Evolutionary conservation across 2,888 invertebrate species (phyloP).

Genomic region (Ormyrus rosae): DNA sequence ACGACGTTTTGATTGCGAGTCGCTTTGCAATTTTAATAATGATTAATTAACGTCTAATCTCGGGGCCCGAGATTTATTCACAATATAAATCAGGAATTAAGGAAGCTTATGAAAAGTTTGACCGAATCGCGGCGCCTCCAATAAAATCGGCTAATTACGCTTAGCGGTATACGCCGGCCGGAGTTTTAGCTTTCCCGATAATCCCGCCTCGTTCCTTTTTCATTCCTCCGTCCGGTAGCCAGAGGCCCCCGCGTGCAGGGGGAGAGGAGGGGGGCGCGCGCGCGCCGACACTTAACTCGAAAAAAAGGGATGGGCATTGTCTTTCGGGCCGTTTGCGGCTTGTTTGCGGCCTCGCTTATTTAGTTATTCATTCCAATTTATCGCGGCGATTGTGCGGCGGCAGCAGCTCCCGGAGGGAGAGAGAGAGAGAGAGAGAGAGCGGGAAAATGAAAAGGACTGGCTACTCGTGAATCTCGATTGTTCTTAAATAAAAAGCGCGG

Average conservation of each 20-base stretch:
- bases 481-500: slow-evolving; percentile 50
- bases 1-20: too few relatives aligned
- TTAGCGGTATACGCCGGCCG: too few relatives aligned
- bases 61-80: too few relatives aligned
- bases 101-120: too few relatives aligned
- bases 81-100: too few relatives aligned
- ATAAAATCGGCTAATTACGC: too few relatives aligned
- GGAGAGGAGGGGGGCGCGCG: neutral
- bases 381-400: slow-evolving; percentile 47
- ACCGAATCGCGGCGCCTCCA: too few relatives aligned
- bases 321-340: slow-evolving; percentile 16
- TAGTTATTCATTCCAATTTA: slow-evolving; percentile 57
- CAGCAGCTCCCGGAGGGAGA: neutral
- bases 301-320: slow-evolving; percentile 42
- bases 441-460: slow-evolving; percentile 41
- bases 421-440: neutral
- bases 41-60: too few relatives aligned
- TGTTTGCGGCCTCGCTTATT: slow-evolving; percentile 43
- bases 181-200: neutral
- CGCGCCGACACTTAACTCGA: slow-evolving; percentile 41
- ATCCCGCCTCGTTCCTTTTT: slow-evolving; percentile 26
- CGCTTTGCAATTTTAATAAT: too few relatives aligned
- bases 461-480: slow-evolving; percentile 53
- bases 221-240: slow-evolving; percentile 33
- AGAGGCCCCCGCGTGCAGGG: neutral